Base-by-base conservation (phyloP, 2,797 vertebrate genomes). In the Clamator glandarius region DNA sequence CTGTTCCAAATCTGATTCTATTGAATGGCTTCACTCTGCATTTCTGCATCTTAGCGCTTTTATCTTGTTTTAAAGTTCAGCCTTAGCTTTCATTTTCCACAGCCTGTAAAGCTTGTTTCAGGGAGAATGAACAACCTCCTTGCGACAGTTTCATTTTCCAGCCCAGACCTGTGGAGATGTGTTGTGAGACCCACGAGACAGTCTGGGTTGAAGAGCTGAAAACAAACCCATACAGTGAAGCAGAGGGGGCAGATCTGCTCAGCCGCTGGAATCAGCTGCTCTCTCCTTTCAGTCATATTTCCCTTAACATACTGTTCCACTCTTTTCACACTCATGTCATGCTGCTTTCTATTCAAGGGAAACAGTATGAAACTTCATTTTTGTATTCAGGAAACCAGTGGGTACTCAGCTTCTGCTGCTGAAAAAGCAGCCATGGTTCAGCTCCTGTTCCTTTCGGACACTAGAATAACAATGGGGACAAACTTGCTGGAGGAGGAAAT, bases 321-420 rank as follows among this genome's bases (percentile, higher is more conserved):
- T 95, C 84, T 63, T 89, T 87, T 64, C 82, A 86, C 29, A 7
- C 87, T 81, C 80, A 46, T 8, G 0, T 84, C 95, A 84, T 84
- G 95, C 91, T 96, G 94, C 59, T 95, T 95, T 80, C 92, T 89
- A 93, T 94, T 96, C 89, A 94, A 88, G 59, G 36, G 33, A 86
- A 93, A 82, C 92, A 91, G 95, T 64, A 46, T 42, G 80, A 92
- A 91, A 76, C 83, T 86, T 90, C 85, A 39, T 39, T 95, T 94
- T 35, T 91, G 33, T 52, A 93, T 91, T 93, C 41, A 76, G 74
- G 55, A 84, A 62, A 67, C 29, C 86, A 96, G 95, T 9, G 3
- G 87, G 87, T 81, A 82, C 84, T 51, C 87, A 33, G 89, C 67
- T 89, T 77, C 79, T 90, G 80, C 69, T 64, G 42, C 54, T 82